Conservation (phyloP, 2,888 invertebrate species). For the Cepaea hortensis region DNA sequence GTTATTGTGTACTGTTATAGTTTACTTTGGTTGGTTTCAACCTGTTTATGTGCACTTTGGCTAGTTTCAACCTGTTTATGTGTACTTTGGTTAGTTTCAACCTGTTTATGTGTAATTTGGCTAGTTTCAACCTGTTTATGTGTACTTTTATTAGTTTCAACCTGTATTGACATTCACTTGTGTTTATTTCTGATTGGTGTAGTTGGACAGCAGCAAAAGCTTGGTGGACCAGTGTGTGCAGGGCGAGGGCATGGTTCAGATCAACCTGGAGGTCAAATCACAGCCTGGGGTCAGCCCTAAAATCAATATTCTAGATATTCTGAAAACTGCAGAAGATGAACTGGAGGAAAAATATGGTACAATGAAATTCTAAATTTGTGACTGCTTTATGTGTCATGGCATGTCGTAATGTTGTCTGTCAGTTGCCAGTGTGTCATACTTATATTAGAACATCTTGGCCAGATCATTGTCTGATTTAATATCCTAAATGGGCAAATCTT, state of each 20-base stretch:
- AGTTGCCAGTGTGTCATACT: no score
- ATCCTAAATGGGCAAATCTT: no score
- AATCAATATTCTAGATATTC: conserved; percentile 94
- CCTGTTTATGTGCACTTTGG: neutral
- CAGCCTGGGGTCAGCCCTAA: conserved; percentile 78
- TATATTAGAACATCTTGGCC: no score
- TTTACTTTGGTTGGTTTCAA: neutral
- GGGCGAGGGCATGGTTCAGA: conserved; percentile 92
- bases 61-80: neutral
- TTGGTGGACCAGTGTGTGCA: conserved; percentile 95
- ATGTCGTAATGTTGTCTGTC: no score
- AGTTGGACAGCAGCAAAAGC: conserved; percentile 92
- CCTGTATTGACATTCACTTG: neutral
- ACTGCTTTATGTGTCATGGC: neutral
- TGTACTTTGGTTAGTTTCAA: neutral
- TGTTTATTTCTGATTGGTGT: neutral
- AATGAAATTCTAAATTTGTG: neutral
- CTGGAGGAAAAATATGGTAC: conserved; percentile 76
- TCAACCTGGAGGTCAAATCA: conserved; percentile 88
- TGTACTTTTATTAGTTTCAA: neutral
- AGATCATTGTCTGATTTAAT: no score
- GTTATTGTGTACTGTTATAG: neutral
- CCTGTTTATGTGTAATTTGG: neutral
- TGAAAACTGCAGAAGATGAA: conserved; percentile 92
- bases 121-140: no score